Conservation (phyloP, 2,797 vertebrate genomes). For the Gallinago solitaria region DNA sequence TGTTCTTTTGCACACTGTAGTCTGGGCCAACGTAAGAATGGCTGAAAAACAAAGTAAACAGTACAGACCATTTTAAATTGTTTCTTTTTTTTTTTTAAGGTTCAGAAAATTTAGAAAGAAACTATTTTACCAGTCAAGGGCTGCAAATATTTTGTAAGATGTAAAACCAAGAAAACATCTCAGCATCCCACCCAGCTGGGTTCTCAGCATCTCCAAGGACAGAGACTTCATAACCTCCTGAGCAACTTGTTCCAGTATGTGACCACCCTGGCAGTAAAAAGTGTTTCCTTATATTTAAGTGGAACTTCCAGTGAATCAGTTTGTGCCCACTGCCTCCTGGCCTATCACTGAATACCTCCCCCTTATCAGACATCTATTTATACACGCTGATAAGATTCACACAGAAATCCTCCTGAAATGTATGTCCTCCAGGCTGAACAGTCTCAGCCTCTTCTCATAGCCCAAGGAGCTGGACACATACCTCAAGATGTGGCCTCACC, state of each 20-base stretch:
- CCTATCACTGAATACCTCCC: not conserved
- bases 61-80: not conserved
- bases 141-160: not conserved
- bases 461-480: not conserved
- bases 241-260: no score
- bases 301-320: not conserved
- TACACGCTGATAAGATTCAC: not conserved
- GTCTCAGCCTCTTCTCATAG: not conserved
- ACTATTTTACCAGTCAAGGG: not conserved
- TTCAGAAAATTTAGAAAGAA: not conserved
- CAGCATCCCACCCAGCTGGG: not conserved
- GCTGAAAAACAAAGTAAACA: conserved; percentile 75
- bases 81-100: not conserved
- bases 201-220: not conserved
- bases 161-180: not conserved
- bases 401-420: not conserved
- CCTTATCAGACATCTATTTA: not conserved
- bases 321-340: not conserved
- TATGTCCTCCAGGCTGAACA: not conserved
- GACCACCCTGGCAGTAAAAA: not conserved
- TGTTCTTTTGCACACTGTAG: conserved; percentile 89
- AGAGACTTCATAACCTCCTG: no score
- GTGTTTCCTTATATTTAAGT: not conserved
- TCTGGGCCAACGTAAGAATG: conserved; percentile 96
- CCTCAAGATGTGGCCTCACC: not conserved